Evolutionary conservation across 2,888 invertebrate species (phyloP).

Genomic region (Pogonocherus hispidulus): DNA sequence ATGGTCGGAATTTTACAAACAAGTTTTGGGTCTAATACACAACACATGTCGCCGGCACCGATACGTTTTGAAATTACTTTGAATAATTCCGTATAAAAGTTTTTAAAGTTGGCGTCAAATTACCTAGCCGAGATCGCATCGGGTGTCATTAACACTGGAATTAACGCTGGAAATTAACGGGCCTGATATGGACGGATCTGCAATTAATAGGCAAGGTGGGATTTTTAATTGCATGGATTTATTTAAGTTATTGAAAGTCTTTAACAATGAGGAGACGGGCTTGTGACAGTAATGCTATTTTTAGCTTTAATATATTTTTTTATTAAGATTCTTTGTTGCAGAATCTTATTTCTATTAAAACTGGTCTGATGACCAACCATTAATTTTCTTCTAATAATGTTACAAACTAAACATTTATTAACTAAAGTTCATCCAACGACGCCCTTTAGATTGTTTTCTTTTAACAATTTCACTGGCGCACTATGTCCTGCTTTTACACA

Average conservation of each 20-base stretch:
- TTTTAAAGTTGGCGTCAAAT: slow-evolving; percentile 19
- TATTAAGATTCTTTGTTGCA: too few relatives aligned
- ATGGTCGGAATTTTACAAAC: slow-evolving; percentile 54
- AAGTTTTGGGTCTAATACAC: slow-evolving; percentile 53
- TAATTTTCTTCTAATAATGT: too few relatives aligned
- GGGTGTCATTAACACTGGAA: slow-evolving; percentile 3
- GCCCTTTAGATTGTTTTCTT: too few relatives aligned
- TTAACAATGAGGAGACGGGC: neutral
- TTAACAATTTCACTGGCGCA: too few relatives aligned
- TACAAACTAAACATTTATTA: too few relatives aligned
- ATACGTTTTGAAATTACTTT: slow-evolving; percentile 22
- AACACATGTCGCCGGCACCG: slow-evolving; percentile 47
- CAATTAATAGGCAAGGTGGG: slow-evolving; percentile 1
- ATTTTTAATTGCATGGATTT: neutral
- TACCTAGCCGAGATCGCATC: slow-evolving; percentile 15
- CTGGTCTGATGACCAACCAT: too few relatives aligned
- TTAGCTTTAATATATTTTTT: too few relatives aligned
- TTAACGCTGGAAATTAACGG: slow-evolving; percentile 1
- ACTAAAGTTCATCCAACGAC: too few relatives aligned
- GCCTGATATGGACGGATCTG: neutral
- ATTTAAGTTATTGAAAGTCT: neutral
- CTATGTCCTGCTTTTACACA: too few relatives aligned
- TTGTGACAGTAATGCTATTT: neutral
- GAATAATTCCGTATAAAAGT: slow-evolving; percentile 16
- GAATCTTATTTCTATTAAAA: too few relatives aligned